Evolutionary conservation across 2,888 invertebrate genomes (phyloP).

Genomic region (Crocallis elinguaria): DNA sequence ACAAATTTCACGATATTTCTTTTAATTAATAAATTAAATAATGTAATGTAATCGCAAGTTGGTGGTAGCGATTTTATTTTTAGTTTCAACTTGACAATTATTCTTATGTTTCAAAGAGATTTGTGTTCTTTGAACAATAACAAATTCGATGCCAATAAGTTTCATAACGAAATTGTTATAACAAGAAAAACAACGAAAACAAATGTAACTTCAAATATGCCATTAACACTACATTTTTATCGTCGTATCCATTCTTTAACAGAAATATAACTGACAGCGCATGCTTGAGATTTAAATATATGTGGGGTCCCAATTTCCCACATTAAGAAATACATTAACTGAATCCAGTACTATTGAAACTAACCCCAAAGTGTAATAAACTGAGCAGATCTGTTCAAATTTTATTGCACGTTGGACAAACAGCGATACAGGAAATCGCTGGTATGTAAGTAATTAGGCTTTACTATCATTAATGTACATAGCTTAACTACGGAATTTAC

Average conservation of each 20-base stretch:
- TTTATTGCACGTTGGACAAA: conserved; percentile 37
- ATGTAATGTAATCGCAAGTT: conserved; percentile 81
- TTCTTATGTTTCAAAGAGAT: conserved; percentile 19
- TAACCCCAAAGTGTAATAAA: too few species aligned
- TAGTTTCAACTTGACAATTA: conserved; percentile 7
- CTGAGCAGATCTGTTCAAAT: conserved; percentile 42
- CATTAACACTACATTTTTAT: conserved; percentile 62
- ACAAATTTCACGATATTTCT: conserved; percentile 39
- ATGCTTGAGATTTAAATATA: conserved; percentile 44
- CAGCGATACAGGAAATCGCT: conserved; percentile 44
- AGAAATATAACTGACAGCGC: conserved; percentile 71
- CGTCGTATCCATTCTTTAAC: conserved; percentile 68
- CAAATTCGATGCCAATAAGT: conserved; percentile 12
- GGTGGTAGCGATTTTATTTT: conserved; percentile 47
- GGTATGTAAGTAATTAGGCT: conserved; percentile 67
- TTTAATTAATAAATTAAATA: conserved; percentile 68
- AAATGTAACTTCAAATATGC: conserved; percentile 62
- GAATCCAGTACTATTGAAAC: conserved; percentile 9
- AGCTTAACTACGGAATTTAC: conserved; percentile 80
- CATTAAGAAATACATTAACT: conserved; percentile 43
- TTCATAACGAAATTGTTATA: conserved; percentile 60
- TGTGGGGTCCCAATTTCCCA: conserved; percentile 36
- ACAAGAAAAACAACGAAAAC: conserved; percentile 67
- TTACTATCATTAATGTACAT: conserved; percentile 73
- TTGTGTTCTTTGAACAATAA: conserved; percentile 10